phyloP scores from a whole-genome alignment of 2,797 vertebrate genomes.

The Takifugu ocellatus region DNA sequence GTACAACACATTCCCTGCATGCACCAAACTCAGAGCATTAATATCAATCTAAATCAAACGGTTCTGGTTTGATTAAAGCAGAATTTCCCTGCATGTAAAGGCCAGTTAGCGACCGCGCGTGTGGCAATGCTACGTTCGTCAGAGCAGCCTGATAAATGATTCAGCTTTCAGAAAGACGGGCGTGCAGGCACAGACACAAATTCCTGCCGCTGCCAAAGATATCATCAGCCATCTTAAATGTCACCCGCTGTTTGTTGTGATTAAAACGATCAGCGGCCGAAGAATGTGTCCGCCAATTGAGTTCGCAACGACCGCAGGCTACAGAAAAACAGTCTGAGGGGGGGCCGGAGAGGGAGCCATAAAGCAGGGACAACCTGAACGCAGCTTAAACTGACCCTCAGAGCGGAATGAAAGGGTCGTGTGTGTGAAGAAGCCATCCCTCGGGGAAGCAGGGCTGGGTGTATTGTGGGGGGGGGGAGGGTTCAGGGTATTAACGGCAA shows the following conservation, averaged over 20 bases:
- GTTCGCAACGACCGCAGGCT: constrained; percentile 53
- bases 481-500: constrained; percentile 51
- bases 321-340: constrained; percentile 44
- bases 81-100: not conserved
- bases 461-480: constrained; percentile 25
- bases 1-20: too few species aligned
- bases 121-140: not conserved
- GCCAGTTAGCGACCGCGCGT: not conserved
- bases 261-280: constrained; percentile 46
- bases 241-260: constrained; percentile 56
- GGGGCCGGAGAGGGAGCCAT: constrained; percentile 48
- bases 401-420: constrained; percentile 68
- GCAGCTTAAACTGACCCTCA: constrained; percentile 55
- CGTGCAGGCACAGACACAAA: constrained; percentile 17
- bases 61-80: not conserved
- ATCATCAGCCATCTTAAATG: constrained; percentile 32
- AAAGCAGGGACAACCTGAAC: constrained; percentile 50
- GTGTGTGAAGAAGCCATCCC: constrained; percentile 67
- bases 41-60: constrained; percentile 2
- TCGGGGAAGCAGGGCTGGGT: constrained; percentile 49
- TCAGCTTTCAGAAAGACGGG: constrained; percentile 13
- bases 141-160: constrained; percentile 2
- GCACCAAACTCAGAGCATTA: too few species aligned
- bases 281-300: constrained; percentile 55
- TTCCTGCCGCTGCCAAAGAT: constrained; percentile 24